phyloP scores from a whole-genome alignment of 1,140 invertebrate species.

The Radopholus similis region DNA sequence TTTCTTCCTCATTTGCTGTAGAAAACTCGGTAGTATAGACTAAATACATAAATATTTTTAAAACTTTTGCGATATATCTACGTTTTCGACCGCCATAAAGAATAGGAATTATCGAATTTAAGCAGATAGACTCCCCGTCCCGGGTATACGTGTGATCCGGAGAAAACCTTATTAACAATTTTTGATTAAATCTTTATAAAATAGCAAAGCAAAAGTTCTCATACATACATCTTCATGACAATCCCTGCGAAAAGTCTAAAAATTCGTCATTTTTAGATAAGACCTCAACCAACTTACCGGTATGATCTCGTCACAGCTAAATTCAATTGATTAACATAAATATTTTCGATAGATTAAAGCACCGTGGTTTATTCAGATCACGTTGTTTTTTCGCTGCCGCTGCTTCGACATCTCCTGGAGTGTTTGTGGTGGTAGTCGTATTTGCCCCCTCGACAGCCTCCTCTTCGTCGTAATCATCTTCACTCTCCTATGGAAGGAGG shows the following conservation, averaged over 20 bases:
- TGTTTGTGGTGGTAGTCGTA: too few relatives aligned
- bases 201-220: neutral
- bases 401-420: slow-evolving; percentile 43
- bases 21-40: slow-evolving; percentile 92
- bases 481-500: slow-evolving; percentile 17
- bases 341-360: too few relatives aligned
- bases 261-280: neutral
- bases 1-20: slow-evolving; percentile 69
- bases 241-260: slow-evolving; percentile 75
- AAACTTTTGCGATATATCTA: neutral
- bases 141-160: slow-evolving; percentile 91
- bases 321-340: too few relatives aligned
- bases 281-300: slow-evolving; percentile 67
- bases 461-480: slow-evolving; percentile 56
- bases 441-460: slow-evolving; percentile 33
- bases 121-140: slow-evolving; percentile 88
- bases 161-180: slow-evolving; percentile 60
- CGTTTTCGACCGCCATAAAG: slow-evolving; percentile 96
- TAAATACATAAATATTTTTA: neutral
- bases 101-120: slow-evolving; percentile 99
- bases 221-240: slow-evolving; percentile 82
- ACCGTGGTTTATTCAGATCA: slow-evolving; percentile 65
- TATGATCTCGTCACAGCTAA: slow-evolving; percentile 75
- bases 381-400: slow-evolving; percentile 25
- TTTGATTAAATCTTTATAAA: neutral